Percentiles rank a stretch among this genome's conserved stretches.
These are phyloP conservation scores for Crotalus tigris DNA, from an alignment of 2,113 vertebrate species.

Conservation along the genomic window DNA sequence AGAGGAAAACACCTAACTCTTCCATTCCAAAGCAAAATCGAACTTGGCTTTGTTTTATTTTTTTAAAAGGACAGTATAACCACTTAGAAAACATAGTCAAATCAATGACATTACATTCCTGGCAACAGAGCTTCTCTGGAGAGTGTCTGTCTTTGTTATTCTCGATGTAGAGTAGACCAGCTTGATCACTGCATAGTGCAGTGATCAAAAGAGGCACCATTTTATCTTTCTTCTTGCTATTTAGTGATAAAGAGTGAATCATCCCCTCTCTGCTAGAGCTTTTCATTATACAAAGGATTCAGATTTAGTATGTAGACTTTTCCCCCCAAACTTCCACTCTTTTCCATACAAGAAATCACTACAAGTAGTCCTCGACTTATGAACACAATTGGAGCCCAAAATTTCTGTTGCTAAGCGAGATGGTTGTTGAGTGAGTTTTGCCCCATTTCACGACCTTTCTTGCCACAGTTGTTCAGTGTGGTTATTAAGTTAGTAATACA, in stretches of 20 bases:
- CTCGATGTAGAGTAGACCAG: constrained; percentile 55
- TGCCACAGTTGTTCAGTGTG: not conserved
- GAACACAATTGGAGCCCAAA: not conserved
- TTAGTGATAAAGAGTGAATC: constrained; percentile 55
- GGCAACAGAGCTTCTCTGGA: constrained; percentile 66
- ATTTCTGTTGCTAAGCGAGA: not conserved
- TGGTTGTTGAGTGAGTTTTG: not conserved
- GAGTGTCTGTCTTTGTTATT: constrained; percentile 72
- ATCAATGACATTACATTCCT: constrained; percentile 75
- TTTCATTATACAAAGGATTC: constrained; percentile 60
- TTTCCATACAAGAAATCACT: constrained; percentile 33
- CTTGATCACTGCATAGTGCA: constrained; percentile 68
- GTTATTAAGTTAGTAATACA: not conserved
- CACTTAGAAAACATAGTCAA: constrained; percentile 72
- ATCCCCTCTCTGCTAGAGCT: constrained; percentile 43
- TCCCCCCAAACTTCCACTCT: constrained; percentile 33
- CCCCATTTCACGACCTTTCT: not conserved
- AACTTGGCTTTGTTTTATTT: constrained; percentile 68
- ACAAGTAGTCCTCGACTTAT: not conserved
- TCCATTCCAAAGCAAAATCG: constrained; percentile 69
- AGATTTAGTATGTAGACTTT: constrained; percentile 39
- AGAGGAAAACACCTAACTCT: constrained; percentile 63
- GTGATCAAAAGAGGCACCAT: constrained; percentile 60
- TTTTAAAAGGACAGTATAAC: constrained; percentile 68
- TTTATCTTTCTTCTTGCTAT: constrained; percentile 71